Conservation (phyloP, 1,140 invertebrate genomes). For the Drosophila triauraria region DNA sequence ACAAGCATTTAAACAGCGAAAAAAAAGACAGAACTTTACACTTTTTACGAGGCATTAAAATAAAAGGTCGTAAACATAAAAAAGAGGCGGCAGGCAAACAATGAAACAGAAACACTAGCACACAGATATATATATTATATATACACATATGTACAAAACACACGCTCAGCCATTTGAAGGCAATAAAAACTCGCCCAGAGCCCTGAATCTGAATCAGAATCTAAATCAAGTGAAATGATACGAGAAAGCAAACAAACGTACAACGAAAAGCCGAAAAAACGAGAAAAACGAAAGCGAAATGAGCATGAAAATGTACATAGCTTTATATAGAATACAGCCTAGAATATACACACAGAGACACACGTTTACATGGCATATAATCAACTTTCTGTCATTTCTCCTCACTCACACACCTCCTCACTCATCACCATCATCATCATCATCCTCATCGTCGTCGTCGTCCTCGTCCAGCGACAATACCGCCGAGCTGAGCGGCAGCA, state of each 20-base stretch:
- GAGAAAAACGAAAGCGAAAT: constrained; percentile 4
- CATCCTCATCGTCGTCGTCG: background rate
- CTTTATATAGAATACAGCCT: constrained; percentile 3
- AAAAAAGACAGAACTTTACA: constrained; percentile 1
- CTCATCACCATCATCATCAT: background rate
- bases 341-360: background rate
- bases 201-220: background rate
- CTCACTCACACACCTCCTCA: background rate
- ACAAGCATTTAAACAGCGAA: constrained; percentile 28
- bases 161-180: constrained; percentile 11
- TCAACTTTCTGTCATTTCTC: constrained; percentile 32
- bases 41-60: constrained; percentile 66
- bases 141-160: background rate
- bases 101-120: constrained; percentile 1
- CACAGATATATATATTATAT: background rate
- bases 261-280: background rate
- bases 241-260: constrained; percentile 5
- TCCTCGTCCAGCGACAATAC: background rate
- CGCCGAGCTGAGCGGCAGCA: background rate
- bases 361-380: constrained; percentile 20
- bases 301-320: constrained; percentile 25
- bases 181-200: constrained; percentile 35
- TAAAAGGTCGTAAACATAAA: constrained; percentile 60
- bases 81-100: constrained; percentile 6
- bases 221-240: constrained; percentile 45